phyloP scores from a whole-genome alignment of 2,888 invertebrate genomes.

The Metalampra italica region DNA sequence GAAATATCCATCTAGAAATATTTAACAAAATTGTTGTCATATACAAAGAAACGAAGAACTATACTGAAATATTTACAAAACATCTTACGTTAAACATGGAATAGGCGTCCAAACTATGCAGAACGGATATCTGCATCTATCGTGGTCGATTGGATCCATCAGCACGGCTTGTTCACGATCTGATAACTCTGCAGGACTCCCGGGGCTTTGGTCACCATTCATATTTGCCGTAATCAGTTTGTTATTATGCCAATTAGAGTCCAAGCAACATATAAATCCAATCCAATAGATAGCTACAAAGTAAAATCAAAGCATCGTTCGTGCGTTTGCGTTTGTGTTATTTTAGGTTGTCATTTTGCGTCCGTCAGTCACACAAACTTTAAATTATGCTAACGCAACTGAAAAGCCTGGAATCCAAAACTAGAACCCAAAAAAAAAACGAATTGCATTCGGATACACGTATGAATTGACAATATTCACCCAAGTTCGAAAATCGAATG shows the following conservation, averaged over 20 bases:
- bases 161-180: conserved; percentile 56
- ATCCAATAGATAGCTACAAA: background rate
- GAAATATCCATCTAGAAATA: conserved; percentile 90
- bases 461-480: background rate
- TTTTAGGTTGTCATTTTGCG: too few species aligned
- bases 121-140: conserved; percentile 86
- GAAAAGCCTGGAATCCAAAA: background rate
- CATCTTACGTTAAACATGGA: conserved; percentile 88
- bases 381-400: too few species aligned
- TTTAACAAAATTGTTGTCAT: background rate
- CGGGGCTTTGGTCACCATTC: conserved; percentile 53
- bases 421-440: background rate
- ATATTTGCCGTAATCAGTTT: conserved; percentile 24
- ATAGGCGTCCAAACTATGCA: conserved; percentile 99
- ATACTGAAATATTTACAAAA: background rate
- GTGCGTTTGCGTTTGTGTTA: too few species aligned
- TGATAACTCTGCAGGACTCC: conserved; percentile 40
- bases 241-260: background rate
- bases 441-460: background rate
- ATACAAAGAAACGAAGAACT: background rate
- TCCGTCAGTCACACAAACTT: too few species aligned
- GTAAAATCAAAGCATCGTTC: too few species aligned
- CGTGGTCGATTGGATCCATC: conserved; percentile 77
- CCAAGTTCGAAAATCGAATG: background rate
- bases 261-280: background rate